These are phyloP conservation scores for Conistra vaccinii DNA, from an alignment of 2,888 invertebrate genomes.

Conservation along the genomic window DNA sequence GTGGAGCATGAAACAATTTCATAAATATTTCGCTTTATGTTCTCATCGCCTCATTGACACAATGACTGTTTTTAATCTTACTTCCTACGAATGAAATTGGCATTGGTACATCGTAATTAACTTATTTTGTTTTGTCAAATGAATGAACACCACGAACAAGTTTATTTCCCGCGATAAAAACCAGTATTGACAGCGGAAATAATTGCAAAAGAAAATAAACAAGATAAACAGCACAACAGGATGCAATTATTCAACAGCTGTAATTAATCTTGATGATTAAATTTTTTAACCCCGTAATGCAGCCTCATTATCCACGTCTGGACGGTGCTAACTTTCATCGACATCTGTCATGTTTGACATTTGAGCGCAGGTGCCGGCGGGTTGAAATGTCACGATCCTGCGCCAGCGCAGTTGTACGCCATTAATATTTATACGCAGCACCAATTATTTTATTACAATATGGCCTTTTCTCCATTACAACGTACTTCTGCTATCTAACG, in stretches of 20 bases:
- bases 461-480: slow-evolving; percentile 59
- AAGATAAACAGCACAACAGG: slow-evolving; percentile 44
- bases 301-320: slow-evolving; percentile 53
- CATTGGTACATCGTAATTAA: neutral
- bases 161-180: slow-evolving; percentile 22
- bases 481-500: slow-evolving; percentile 24
- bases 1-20: slow-evolving; percentile 40
- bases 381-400: slow-evolving; percentile 68
- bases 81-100: slow-evolving; percentile 23
- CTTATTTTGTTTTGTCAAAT: neutral
- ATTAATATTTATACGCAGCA: slow-evolving; percentile 65
- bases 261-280: slow-evolving; percentile 53
- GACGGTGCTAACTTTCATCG: slow-evolving; percentile 62
- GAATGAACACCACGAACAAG: slow-evolving; percentile 1
- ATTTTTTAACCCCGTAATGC: slow-evolving; percentile 43
- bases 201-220: slow-evolving; percentile 40
- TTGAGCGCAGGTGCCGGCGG: slow-evolving; percentile 65
- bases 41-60: slow-evolving; percentile 38
- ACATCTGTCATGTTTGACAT: slow-evolving; percentile 68
- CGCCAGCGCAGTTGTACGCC: slow-evolving; percentile 40
- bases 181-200: slow-evolving; percentile 26
- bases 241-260: slow-evolving; percentile 54
- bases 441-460: slow-evolving; percentile 63
- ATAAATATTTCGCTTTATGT: slow-evolving; percentile 46
- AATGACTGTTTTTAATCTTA: slow-evolving; percentile 30